phyloP scores from a whole-genome alignment of 1,140 invertebrate species.

The Aphaenogaster rudis region DNA sequence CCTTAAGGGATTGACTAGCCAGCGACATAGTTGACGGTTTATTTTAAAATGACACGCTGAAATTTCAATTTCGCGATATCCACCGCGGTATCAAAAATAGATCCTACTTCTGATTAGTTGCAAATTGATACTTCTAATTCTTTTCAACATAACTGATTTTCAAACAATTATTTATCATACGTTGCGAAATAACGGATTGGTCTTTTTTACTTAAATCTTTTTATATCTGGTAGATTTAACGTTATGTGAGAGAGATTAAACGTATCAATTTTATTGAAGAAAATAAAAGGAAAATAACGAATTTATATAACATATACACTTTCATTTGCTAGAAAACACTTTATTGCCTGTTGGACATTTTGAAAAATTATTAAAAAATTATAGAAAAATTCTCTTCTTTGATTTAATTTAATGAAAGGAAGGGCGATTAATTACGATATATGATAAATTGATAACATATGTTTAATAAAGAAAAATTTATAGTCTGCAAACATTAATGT shows the following conservation, averaged over 20 bases:
- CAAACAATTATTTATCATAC: not conserved
- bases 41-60: constrained; percentile 68
- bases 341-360: not conserved
- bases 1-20: constrained; percentile 76
- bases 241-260: not conserved
- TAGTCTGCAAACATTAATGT: not conserved
- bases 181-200: too few relatives aligned
- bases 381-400: not conserved
- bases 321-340: not conserved
- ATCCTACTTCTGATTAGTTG: not conserved
- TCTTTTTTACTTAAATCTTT: not conserved
- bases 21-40: constrained; percentile 62
- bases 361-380: not conserved
- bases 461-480: not conserved
- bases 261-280: not conserved
- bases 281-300: not conserved
- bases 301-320: not conserved
- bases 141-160: not conserved
- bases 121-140: not conserved
- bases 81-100: not conserved
- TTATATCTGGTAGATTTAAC: not conserved
- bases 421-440: not conserved
- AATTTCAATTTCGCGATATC: constrained; percentile 62
- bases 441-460: not conserved
- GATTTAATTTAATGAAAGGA: not conserved